phyloP scores from a whole-genome alignment of 1,140 invertebrate species.

The Caenorhabditis remanei region DNA sequence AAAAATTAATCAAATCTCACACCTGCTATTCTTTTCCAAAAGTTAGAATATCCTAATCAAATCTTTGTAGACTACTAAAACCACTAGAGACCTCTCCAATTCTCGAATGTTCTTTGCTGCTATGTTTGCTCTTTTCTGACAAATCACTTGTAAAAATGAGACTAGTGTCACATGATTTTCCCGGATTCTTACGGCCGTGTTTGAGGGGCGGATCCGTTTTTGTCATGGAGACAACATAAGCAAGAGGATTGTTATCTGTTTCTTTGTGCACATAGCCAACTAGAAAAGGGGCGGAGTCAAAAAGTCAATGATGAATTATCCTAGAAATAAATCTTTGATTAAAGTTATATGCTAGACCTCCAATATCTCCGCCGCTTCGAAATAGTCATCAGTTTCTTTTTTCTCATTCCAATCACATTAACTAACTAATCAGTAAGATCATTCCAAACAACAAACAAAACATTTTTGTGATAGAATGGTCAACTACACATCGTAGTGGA shows the following conservation, averaged over 20 bases:
- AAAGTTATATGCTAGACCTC: too few species aligned
- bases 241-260: too few species aligned
- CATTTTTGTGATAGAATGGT: background rate
- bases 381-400: too few species aligned
- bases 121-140: background rate
- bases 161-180: background rate
- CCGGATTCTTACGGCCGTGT: background rate
- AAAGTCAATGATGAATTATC: too few species aligned
- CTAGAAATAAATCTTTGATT: too few species aligned
- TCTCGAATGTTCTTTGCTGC: background rate
- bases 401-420: background rate
- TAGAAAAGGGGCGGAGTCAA: too few species aligned
- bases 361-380: too few species aligned
- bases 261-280: too few species aligned
- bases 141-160: too few species aligned
- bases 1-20: background rate
- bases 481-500: conserved; percentile 42
- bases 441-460: conserved; percentile 8
- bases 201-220: too few species aligned
- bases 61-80: background rate
- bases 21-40: background rate
- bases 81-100: background rate
- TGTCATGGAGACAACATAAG: too few species aligned
- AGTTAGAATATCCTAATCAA: background rate
- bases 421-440: background rate